Evolutionary conservation across 2,113 vertebrate species (phyloP).

Genomic region (Odontophorus gujanensis): DNA sequence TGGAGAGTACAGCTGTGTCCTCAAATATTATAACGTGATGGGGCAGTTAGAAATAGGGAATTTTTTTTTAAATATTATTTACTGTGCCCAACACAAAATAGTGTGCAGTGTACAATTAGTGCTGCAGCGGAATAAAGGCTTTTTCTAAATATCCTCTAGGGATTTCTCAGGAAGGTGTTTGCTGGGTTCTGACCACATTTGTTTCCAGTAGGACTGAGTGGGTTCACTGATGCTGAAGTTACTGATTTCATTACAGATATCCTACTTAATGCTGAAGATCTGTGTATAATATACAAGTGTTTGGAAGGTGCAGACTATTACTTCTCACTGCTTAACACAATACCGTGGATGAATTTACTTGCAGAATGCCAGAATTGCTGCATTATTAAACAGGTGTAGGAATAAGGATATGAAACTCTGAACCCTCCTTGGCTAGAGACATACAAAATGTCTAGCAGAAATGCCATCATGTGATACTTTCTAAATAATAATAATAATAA

Average conservation of each 20-base stretch:
- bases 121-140: conserved; percentile 13
- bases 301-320: not conserved
- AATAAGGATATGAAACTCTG: not conserved
- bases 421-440: not conserved
- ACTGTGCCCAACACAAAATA: not conserved
- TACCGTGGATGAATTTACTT: not conserved
- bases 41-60: not conserved
- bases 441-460: not conserved
- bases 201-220: conserved; percentile 10
- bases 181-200: not conserved
- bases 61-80: not conserved
- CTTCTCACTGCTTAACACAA: not conserved
- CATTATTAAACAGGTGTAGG: not conserved
- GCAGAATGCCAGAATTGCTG: not conserved
- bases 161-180: not conserved
- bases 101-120: conserved; percentile 44
- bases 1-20: not conserved
- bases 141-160: conserved; percentile 12
- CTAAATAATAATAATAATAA: not conserved
- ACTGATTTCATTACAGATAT: not conserved
- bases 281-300: not conserved
- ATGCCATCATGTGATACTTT: not conserved
- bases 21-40: not conserved
- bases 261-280: conserved; percentile 15
- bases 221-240: conserved; percentile 33